Evolutionary conservation across 2,888 invertebrate genomes (phyloP), one percentile per base, ranked within the genome.

Genomic region (Chymomyza procnemis): DNA sequence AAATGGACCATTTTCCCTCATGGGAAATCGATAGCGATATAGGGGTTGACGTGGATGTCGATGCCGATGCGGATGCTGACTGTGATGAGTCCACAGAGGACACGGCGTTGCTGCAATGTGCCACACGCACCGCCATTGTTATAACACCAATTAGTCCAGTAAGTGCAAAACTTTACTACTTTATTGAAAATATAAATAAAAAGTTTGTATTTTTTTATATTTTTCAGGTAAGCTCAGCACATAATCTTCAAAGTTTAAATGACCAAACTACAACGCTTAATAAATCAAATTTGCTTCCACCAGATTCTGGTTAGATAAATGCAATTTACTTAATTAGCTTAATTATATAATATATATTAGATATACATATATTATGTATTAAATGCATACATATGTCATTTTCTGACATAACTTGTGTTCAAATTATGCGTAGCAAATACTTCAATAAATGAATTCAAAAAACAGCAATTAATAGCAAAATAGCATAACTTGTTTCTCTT

Each of bases 41-140:
- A 73, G 91, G 91, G 67, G 88, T 84, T 52, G 91, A 92, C 81
- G 91, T 90, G 63, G 91, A 91, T 73, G 90, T 89, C 54, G 91
- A 92, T 84, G 91, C 79, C 18, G 88, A 88, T 59, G 91, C 79
- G 16, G 88, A 88, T 59, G 90, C 90, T 72, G 91, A 92, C 76
- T 90, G 91, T 76, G 92, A 92, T 79, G 92, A 92, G 78, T 91
- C 91, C 74, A 92, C 91, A 74, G 93, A 93, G 86, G 92, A 93
- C 86, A 93, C 93, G 71, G 92, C 93, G 64, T 90, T 93, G 76
- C 88, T 93, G 73, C 91, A 92, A 74, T 92, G 91, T 76, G 91
- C 91, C 77, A 90, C 91, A 69, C 88, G 88, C 86, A 92, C 92
- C 61, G 92, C 92, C 88, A 92, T 91, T 77, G 90, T 91, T 80